Evolutionary conservation across 2,888 invertebrate genomes (phyloP).

Genomic region (Sceliomorpha sp.): DNA sequence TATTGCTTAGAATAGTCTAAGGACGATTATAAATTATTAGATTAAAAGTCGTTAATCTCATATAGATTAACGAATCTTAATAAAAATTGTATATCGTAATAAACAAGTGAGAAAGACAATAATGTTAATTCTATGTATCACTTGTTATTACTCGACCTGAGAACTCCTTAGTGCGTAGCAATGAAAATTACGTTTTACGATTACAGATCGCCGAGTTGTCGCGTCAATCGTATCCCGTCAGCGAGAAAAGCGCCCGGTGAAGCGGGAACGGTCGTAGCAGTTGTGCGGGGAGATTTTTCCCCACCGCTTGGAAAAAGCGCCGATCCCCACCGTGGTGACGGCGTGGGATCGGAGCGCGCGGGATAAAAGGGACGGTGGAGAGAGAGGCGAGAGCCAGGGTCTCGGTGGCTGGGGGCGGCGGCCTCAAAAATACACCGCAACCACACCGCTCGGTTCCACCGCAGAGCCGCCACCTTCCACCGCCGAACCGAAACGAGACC

Average conservation of each 20-base stretch:
- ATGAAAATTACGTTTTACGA: constrained; percentile 35
- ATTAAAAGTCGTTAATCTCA: too few species aligned
- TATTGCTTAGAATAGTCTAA: too few species aligned
- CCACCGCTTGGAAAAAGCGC: constrained; percentile 77
- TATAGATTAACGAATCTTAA: too few species aligned
- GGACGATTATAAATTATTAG: too few species aligned
- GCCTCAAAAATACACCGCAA: constrained; percentile 81
- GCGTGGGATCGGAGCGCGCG: constrained; percentile 60
- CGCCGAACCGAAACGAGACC: constrained; percentile 79
- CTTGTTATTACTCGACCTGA: too few species aligned
- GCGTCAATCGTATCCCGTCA: constrained; percentile 59
- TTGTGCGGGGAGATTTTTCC: constrained; percentile 73
- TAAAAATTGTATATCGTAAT: too few species aligned
- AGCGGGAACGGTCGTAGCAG: constrained; percentile 37
- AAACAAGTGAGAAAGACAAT: too few species aligned
- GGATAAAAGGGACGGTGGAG: constrained; percentile 38
- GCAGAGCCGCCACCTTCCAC: constrained; percentile 80
- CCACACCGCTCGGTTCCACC: constrained; percentile 80
- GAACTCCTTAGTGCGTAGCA: too few species aligned
- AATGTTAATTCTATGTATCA: too few species aligned
- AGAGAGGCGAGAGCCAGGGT: constrained; percentile 64
- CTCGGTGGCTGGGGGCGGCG: constrained; percentile 77
- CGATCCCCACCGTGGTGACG: constrained; percentile 67
- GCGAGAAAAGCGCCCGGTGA: constrained; percentile 55
- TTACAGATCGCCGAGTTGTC: constrained; percentile 54